phyloP scores from a whole-genome alignment of 2,113 vertebrate genomes.

The Chrysochloris asiatica region DNA sequence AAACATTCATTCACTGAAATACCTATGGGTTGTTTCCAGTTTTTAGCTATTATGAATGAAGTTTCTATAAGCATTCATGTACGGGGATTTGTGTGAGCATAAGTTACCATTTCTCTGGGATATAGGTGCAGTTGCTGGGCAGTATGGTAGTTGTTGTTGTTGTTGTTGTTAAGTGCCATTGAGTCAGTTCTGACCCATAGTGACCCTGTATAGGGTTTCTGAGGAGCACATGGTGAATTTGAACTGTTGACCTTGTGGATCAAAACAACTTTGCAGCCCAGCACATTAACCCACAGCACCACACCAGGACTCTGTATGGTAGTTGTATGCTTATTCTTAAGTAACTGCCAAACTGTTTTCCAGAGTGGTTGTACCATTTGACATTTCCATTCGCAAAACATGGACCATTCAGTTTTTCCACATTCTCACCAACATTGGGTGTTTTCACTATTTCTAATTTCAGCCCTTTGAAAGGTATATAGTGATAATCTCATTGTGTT shows the following conservation, averaged over 20 bases:
- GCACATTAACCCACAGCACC: too few species aligned
- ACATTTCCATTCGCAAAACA: not conserved
- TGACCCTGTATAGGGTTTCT: too few species aligned
- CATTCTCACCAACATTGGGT: not conserved
- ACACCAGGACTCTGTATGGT: too few species aligned
- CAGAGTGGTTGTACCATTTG: not conserved
- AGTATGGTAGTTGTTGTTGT: not conserved
- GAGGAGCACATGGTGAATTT: too few species aligned
- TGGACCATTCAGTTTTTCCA: not conserved
- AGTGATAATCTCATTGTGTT: not conserved
- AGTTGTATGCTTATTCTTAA: not conserved
- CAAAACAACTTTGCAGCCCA: too few species aligned
- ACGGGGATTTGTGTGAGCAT: not conserved
- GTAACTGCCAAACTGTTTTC: not conserved
- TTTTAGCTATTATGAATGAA: not conserved
- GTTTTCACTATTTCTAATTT: not conserved
- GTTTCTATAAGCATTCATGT: slow-evolving; percentile 3
- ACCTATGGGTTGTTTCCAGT: slow-evolving; percentile 31
- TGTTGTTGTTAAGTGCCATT: too few species aligned
- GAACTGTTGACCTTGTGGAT: too few species aligned
- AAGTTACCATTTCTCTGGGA: slow-evolving; percentile 41
- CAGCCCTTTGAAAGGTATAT: not conserved
- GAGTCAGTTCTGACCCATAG: too few species aligned
- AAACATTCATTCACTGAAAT: not conserved
- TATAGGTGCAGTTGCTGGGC: not conserved